Conservation (phyloP, 1,140 invertebrate species). For the Ditylenchus dipsaci region DNA sequence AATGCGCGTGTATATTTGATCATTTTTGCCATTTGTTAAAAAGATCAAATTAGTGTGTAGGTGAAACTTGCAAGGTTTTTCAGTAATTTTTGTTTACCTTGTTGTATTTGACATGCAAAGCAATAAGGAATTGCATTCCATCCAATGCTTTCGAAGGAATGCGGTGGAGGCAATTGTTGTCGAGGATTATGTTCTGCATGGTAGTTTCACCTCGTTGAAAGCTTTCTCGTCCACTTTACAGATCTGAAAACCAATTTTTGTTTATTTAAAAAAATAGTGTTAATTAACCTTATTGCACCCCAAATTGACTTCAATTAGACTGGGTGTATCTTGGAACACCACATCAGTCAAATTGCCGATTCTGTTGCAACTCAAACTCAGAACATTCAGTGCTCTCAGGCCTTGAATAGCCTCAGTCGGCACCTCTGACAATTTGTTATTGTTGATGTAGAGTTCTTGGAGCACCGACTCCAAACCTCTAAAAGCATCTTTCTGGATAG, state of each 20-base stretch:
- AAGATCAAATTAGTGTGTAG: no score
- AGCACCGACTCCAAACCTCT: constrained; percentile 50
- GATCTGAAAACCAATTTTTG: constrained; percentile 37
- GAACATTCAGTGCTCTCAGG: constrained; percentile 44
- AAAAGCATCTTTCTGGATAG: constrained; percentile 52
- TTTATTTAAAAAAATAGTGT: neutral
- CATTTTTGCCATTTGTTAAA: no score
- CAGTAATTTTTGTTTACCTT: no score
- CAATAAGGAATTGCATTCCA: constrained; percentile 52
- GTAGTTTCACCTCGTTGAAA: constrained; percentile 44
- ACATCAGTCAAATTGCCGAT: constrained; percentile 50
- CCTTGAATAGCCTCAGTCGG: constrained; percentile 39
- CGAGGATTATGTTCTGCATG: constrained; percentile 54
- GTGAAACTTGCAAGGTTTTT: no score
- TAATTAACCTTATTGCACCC: constrained; percentile 50
- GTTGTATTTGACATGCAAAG: constrained; percentile 56
- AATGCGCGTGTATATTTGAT: no score
- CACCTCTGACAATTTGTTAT: constrained; percentile 50
- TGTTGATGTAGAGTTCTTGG: constrained; percentile 49
- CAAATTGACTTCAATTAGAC: constrained; percentile 54
- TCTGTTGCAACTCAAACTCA: constrained; percentile 42
- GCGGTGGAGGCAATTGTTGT: constrained; percentile 51
- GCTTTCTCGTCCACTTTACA: constrained; percentile 44
- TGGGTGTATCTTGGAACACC: constrained; percentile 45
- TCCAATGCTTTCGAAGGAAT: constrained; percentile 46